Evolutionary conservation across 2,113 vertebrate genomes (phyloP).

Genomic region (Arizona elegans): DNA sequence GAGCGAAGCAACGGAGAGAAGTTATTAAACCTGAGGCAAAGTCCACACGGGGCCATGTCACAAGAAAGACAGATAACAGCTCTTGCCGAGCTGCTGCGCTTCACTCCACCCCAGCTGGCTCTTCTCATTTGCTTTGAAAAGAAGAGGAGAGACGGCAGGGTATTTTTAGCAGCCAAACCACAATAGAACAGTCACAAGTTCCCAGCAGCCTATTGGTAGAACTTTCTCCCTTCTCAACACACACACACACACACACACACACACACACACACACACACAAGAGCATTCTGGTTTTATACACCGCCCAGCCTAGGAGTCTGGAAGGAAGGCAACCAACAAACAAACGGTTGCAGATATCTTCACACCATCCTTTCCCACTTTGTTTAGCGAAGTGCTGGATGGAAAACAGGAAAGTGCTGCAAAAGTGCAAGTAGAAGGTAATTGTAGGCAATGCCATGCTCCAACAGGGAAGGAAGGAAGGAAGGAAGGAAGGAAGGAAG

Average conservation of each 20-base stretch:
- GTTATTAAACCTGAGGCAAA: not conserved
- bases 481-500: no score
- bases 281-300: not conserved
- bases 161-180: not conserved
- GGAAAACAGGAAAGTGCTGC: not conserved
- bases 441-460: not conserved
- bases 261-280: not conserved
- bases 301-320: not conserved
- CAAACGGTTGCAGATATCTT: not conserved
- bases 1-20: not conserved
- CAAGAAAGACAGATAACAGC: not conserved
- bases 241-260: not conserved
- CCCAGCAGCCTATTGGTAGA: not conserved
- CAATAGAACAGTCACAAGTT: not conserved
- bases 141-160: not conserved
- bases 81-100: not conserved
- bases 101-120: not conserved
- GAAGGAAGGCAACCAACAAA: not conserved
- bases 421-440: not conserved
- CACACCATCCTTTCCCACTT: not conserved
- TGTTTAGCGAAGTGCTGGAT: not conserved
- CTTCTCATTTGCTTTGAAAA: not conserved
- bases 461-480: no score
- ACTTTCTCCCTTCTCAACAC: not conserved
- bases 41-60: not conserved